These are phyloP conservation scores for Neosilurus mollespiculum DNA, from an alignment of 2,797 vertebrate species.

Conservation along the genomic window DNA sequence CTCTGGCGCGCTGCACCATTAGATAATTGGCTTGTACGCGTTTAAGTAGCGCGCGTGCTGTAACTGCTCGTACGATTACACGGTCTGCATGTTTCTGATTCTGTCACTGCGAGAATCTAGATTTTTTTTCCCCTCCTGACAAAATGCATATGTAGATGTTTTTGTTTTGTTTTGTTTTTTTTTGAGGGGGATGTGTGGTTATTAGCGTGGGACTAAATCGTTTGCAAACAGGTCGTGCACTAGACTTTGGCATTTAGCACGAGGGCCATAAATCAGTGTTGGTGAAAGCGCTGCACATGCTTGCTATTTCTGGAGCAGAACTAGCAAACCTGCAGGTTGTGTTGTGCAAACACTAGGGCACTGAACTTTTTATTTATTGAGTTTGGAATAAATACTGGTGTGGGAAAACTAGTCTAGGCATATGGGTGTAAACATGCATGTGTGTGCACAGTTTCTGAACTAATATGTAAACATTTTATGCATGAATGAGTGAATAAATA, in stretches of 20 bases:
- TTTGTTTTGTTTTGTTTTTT: too few relatives aligned
- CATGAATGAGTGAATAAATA: neutral
- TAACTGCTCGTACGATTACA: neutral
- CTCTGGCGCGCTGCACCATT: neutral
- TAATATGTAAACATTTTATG: too few relatives aligned
- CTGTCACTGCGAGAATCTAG: neutral
- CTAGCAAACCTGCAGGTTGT: conserved; percentile 24
- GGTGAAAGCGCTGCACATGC: conserved; percentile 64
- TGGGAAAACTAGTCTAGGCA: too few relatives aligned
- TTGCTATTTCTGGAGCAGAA: conserved; percentile 73
- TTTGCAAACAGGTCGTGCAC: conserved; percentile 14
- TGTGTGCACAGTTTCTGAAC: too few relatives aligned
- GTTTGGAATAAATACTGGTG: too few relatives aligned
- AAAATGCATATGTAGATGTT: neutral
- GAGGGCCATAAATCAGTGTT: conserved; percentile 71
- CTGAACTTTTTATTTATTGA: neutral
- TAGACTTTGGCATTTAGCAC: conserved; percentile 66
- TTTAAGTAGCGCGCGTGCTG: neutral
- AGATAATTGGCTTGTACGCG: neutral
- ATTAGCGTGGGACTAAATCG: neutral
- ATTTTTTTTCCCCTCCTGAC: neutral
- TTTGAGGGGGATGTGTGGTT: neutral
- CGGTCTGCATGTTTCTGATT: neutral
- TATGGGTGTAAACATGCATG: neutral
- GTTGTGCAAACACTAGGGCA: neutral